phyloP scores from a whole-genome alignment of 2,888 invertebrate genomes.

The Drosophila histrio region DNA sequence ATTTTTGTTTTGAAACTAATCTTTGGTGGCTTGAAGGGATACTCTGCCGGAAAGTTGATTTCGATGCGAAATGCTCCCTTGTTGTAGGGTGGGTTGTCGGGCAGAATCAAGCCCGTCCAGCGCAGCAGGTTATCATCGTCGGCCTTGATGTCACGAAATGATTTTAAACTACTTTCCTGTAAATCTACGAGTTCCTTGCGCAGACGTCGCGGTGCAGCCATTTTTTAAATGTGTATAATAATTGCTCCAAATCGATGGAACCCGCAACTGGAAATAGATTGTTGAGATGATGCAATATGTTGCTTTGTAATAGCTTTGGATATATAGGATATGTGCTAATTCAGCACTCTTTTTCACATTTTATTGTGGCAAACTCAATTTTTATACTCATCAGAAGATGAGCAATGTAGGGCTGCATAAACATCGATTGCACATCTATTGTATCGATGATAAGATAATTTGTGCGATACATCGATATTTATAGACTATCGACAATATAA shows the following conservation, averaged over 20 bases:
- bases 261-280: background rate
- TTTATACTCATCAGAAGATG: slow-evolving; percentile 44
- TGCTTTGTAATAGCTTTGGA: slow-evolving; percentile 5
- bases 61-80: slow-evolving; percentile 99
- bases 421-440: no score
- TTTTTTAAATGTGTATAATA: slow-evolving; percentile 43
- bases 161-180: slow-evolving; percentile 92
- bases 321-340: slow-evolving; percentile 21
- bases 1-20: slow-evolving; percentile 99
- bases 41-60: slow-evolving; percentile 99
- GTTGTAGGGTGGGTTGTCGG: slow-evolving; percentile 99
- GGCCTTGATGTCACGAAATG: slow-evolving; percentile 96
- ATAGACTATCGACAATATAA: no score
- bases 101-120: slow-evolving; percentile 98
- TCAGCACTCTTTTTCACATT: slow-evolving; percentile 49
- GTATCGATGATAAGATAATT: no score
- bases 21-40: slow-evolving; percentile 99
- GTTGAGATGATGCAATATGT: slow-evolving; percentile 48
- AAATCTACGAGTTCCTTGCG: slow-evolving; percentile 95
- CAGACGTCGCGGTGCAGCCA: slow-evolving; percentile 82
- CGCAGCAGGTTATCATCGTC: slow-evolving; percentile 97
- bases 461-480: no score
- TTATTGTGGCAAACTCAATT: slow-evolving; percentile 43
- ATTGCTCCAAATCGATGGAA: slow-evolving; percentile 42
- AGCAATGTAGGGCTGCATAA: slow-evolving; percentile 12